A percentile compares a stretch with the other conserved stretches of the same genome.
Evolutionary conservation across 2,113 vertebrate species (phyloP).

Genomic region (Melanostigma gelatinosum): DNA sequence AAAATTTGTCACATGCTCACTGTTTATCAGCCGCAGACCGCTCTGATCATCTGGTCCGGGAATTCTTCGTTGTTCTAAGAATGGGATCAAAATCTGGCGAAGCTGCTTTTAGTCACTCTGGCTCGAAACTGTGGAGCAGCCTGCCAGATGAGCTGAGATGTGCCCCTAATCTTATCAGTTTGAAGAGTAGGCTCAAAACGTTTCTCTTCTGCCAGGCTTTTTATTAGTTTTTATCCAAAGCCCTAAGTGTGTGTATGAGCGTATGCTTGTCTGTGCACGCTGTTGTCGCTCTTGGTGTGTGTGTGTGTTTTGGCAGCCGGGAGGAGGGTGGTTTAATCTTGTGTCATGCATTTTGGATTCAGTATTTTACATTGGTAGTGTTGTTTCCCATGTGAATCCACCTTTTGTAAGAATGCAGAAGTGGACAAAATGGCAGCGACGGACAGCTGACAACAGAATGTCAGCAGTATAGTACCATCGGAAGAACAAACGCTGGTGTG

Average conservation of each 20-base stretch:
- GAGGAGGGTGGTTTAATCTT: constrained; percentile 50
- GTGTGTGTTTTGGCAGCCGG: constrained; percentile 16
- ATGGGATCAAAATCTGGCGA: constrained; percentile 61
- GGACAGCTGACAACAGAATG: background rate
- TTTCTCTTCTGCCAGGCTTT: constrained; percentile 60
- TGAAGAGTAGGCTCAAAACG: constrained; percentile 64
- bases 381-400: constrained; percentile 40
- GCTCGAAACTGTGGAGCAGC: constrained; percentile 41
- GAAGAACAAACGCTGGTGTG: background rate
- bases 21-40: constrained; percentile 60
- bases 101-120: constrained; percentile 54
- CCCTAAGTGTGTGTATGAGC: constrained; percentile 13
- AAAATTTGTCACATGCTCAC: constrained; percentile 40
- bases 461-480: background rate
- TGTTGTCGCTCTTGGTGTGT: background rate
- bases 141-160: constrained; percentile 64
- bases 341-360: constrained; percentile 56
- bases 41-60: constrained; percentile 44
- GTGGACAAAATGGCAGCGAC: constrained; percentile 28
- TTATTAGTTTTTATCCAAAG: constrained; percentile 72
- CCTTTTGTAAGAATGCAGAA: constrained; percentile 20
- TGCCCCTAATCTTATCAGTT: constrained; percentile 70
- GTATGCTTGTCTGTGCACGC: background rate
- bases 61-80: constrained; percentile 42
- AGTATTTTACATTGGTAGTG: constrained; percentile 38